Evolutionary conservation across 2,888 invertebrate species (phyloP).

Genomic region (Drosophila siamana): DNA sequence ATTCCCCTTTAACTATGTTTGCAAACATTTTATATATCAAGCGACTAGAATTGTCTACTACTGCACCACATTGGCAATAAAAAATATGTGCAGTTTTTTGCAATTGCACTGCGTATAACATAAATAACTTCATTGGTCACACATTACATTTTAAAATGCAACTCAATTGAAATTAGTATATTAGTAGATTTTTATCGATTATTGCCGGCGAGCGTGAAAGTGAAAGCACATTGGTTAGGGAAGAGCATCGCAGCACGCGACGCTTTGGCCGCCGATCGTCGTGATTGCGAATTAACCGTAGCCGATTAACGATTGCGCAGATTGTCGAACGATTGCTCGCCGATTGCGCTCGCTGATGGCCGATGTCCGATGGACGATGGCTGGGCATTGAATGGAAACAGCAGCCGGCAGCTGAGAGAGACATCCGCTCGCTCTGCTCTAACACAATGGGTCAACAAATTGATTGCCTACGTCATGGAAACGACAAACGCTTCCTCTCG

Average conservation of each 20-base stretch:
- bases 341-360: constrained; percentile 23
- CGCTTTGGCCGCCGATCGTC: constrained; percentile 25
- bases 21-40: no score
- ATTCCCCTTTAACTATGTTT: no score
- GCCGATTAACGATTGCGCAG: constrained; percentile 18
- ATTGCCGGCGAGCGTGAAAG: no score
- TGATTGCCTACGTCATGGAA: constrained; percentile 50
- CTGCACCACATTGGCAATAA: no score
- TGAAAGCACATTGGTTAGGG: background rate
- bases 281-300: constrained; percentile 34
- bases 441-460: constrained; percentile 34
- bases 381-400: constrained; percentile 47
- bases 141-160: no score
- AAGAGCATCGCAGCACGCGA: constrained; percentile 23
- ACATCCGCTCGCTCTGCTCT: constrained; percentile 43
- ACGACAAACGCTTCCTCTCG: constrained; percentile 6
- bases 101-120: no score
- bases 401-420: constrained; percentile 46
- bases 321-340: background rate
- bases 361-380: constrained; percentile 27
- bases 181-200: no score
- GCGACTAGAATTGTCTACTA: no score
- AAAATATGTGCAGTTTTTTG: no score
- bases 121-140: no score
- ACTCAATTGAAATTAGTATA: no score